These are phyloP conservation scores for Drosophila ironensis DNA, from an alignment of 1,140 invertebrate genomes.

Conservation along the genomic window DNA sequence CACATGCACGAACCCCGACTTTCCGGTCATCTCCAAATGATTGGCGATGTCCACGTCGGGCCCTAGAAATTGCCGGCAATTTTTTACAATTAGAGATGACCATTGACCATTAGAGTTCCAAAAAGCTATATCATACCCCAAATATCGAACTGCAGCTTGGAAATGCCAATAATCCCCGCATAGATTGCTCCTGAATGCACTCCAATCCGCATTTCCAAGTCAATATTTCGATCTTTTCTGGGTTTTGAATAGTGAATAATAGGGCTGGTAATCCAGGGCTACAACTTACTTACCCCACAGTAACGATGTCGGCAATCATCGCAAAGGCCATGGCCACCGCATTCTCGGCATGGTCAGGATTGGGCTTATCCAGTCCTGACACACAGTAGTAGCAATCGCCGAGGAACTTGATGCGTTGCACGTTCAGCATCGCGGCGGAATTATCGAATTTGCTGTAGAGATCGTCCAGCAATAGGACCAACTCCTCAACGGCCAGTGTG, in stretches of 20 bases:
- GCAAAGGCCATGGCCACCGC: constrained; percentile 93
- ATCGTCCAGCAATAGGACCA: constrained; percentile 95
- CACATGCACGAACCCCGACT: constrained; percentile 92
- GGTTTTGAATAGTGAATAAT: background rate
- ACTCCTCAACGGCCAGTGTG: constrained; percentile 88
- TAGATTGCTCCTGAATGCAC: constrained; percentile 95
- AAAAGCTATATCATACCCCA: constrained; percentile 86
- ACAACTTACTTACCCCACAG: constrained; percentile 85
- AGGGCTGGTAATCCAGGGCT: no score
- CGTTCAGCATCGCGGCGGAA: constrained; percentile 88
- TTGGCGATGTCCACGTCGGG: constrained; percentile 95
- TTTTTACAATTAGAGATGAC: background rate
- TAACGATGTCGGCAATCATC: constrained; percentile 94
- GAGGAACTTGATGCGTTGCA: constrained; percentile 93
- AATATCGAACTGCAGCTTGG: constrained; percentile 98
- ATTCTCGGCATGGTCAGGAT: constrained; percentile 90
- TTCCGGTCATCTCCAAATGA: constrained; percentile 95
- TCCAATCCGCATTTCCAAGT: constrained; percentile 98
- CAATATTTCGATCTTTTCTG: constrained; percentile 87
- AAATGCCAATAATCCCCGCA: constrained; percentile 93
- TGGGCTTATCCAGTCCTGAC: constrained; percentile 89
- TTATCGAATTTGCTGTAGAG: constrained; percentile 96
- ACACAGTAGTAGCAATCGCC: constrained; percentile 98
- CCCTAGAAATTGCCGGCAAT: constrained; percentile 12
- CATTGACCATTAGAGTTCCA: background rate